phyloP scores from a whole-genome alignment of 1,140 invertebrate species.

The Watersipora subatra region DNA sequence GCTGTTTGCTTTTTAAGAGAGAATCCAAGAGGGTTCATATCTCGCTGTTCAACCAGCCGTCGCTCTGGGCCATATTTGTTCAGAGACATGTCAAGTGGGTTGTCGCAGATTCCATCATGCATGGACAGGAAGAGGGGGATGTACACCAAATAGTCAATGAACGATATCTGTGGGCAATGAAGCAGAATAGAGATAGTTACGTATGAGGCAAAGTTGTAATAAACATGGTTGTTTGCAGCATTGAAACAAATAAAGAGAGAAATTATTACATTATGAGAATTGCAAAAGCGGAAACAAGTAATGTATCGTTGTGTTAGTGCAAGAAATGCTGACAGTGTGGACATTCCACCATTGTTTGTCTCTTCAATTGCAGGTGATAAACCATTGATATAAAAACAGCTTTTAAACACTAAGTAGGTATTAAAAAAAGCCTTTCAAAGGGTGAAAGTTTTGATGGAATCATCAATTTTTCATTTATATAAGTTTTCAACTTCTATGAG shows the following conservation, averaged over 20 bases:
- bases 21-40: conserved; percentile 31
- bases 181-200: conserved; percentile 3
- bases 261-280: no score
- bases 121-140: conserved; percentile 36
- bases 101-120: conserved; percentile 33
- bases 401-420: no score
- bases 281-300: no score
- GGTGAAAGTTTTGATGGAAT: no score
- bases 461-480: no score
- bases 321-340: no score
- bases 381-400: no score
- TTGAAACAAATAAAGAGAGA: background rate
- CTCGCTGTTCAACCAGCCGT: conserved; percentile 21
- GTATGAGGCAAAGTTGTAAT: background rate
- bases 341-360: no score
- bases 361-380: no score
- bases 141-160: conserved; percentile 36
- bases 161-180: conserved; percentile 25
- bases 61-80: conserved; percentile 24
- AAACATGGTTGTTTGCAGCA: background rate
- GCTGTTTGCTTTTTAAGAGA: conserved; percentile 6
- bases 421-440: no score
- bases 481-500: no score
- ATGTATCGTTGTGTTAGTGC: no score
- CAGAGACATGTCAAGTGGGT: conserved; percentile 33